A percentile compares a stretch with the other conserved stretches of the same genome.
Conservation (phyloP, 1,140 invertebrate species). For the Neelides sp. region DNA sequence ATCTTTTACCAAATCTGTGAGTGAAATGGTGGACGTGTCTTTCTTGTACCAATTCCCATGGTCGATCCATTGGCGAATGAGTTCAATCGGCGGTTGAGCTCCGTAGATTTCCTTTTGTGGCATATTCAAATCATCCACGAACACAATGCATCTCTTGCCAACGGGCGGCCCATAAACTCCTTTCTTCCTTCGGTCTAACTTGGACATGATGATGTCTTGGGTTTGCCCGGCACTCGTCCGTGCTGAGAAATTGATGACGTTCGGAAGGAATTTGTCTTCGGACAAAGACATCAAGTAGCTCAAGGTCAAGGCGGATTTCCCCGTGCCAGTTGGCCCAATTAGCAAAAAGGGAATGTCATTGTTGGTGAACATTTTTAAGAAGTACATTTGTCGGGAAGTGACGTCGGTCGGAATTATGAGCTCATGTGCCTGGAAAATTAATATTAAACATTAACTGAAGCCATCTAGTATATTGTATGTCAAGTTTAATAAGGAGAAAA, state of each 20-base stretch:
- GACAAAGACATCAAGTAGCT: constrained; percentile 52
- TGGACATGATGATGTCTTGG: constrained; percentile 67
- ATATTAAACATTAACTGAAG: background rate
- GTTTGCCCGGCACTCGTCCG: constrained; percentile 63
- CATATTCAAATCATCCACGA: constrained; percentile 64
- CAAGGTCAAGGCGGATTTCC: constrained; percentile 60
- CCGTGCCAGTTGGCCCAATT: constrained; percentile 67
- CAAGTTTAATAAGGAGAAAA: background rate
- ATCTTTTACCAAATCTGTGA: constrained; percentile 38
- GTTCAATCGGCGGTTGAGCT: constrained; percentile 56
- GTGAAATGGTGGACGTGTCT: constrained; percentile 59
- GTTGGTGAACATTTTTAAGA: constrained; percentile 46
- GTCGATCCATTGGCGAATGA: constrained; percentile 56
- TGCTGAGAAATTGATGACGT: constrained; percentile 65
- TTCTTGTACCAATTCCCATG: constrained; percentile 71
- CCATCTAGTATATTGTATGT: background rate
- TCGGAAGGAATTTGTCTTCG: constrained; percentile 53
- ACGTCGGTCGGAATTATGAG: constrained; percentile 57
- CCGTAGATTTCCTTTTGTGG: constrained; percentile 52
- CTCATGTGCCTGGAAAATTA: constrained; percentile 31
- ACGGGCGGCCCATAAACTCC: constrained; percentile 52
- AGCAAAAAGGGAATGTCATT: constrained; percentile 53
- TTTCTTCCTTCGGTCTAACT: constrained; percentile 54
- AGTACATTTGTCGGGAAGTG: constrained; percentile 42
- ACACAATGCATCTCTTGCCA: constrained; percentile 49